Evolutionary conservation across 30 jellyfish, hydroid and myxozoan species (phyloP).

Genomic region (Haliclystus octoradiatus): DNA sequence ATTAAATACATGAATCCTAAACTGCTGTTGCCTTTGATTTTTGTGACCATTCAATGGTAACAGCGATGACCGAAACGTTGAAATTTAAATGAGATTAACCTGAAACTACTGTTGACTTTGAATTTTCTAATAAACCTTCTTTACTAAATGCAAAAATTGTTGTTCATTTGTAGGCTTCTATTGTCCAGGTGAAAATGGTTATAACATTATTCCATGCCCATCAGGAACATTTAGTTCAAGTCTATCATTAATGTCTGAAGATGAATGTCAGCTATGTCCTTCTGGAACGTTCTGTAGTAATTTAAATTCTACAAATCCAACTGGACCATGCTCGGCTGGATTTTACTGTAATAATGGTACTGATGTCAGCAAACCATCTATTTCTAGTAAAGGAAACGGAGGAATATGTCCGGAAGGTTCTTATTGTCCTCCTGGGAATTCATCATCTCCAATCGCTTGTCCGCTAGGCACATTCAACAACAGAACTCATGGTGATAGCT

Average conservation of each 20-base stretch:
- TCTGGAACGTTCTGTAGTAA: constrained; percentile 72
- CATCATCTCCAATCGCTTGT: constrained; percentile 78
- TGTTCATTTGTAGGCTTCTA: constrained; percentile 46
- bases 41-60: not conserved
- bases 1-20: not conserved
- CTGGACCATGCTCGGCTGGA: constrained; percentile 88
- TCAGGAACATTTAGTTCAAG: constrained; percentile 82
- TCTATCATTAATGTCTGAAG: constrained; percentile 7
- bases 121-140: not conserved
- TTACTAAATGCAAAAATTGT: too few species aligned
- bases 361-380: constrained; percentile 84
- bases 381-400: constrained; percentile 75
- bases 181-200: constrained; percentile 65
- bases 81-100: not conserved
- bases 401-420: constrained; percentile 87
- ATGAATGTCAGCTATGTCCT: constrained; percentile 57
- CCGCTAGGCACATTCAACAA: constrained; percentile 82
- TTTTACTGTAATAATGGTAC: constrained; percentile 77
- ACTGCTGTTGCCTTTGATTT: not conserved
- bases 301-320: constrained; percentile 47
- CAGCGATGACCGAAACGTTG: not conserved
- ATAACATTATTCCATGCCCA: constrained; percentile 77
- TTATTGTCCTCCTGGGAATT: constrained; percentile 78
- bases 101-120: not conserved
- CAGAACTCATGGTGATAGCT: constrained; percentile 58